Conservation (phyloP, 2,888 invertebrate species). For the Drosophila histrio region DNA sequence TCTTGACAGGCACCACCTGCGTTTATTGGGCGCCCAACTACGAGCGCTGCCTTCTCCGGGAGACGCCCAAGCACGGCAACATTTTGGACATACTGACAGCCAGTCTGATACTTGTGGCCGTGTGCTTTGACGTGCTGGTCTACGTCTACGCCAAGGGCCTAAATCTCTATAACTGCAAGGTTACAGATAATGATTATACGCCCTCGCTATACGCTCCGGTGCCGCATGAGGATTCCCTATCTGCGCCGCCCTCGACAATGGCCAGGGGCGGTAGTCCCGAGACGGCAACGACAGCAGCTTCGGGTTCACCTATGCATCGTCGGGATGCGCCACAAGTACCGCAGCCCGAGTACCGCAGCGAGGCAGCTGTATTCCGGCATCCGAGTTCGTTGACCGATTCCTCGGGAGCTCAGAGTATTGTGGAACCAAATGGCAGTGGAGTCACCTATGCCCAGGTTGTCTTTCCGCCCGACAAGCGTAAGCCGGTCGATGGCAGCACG, state of each 20-base stretch:
- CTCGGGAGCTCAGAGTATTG: slow-evolving; percentile 72
- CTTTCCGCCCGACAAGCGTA: slow-evolving; percentile 80
- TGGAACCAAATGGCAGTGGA: slow-evolving; percentile 62
- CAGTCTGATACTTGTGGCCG: slow-evolving; percentile 83
- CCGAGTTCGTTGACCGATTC: slow-evolving; percentile 80
- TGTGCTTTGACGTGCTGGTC: slow-evolving; percentile 84
- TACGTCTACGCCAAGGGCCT: slow-evolving; percentile 83
- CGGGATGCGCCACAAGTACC: slow-evolving; percentile 45
- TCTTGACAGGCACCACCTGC: slow-evolving; percentile 83
- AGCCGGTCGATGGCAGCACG: slow-evolving; percentile 66
- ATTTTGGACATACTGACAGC: slow-evolving; percentile 85
- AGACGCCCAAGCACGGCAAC: slow-evolving; percentile 84
- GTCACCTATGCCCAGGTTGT: slow-evolving; percentile 82
- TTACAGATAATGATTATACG: slow-evolving; percentile 83
- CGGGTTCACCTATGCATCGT: slow-evolving; percentile 59
- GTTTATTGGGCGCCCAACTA: slow-evolving; percentile 84
- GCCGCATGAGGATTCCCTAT: slow-evolving; percentile 64
- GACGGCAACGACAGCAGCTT: slow-evolving; percentile 49
- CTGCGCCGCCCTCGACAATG: slow-evolving; percentile 5
- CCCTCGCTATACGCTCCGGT: slow-evolving; percentile 80
- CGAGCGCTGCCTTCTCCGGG: slow-evolving; percentile 84
- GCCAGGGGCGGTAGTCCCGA: slow-evolving; percentile 63
- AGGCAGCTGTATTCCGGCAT: slow-evolving; percentile 72
- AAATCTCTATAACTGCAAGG: slow-evolving; percentile 83
- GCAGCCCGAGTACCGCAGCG: too few species aligned